These are phyloP conservation scores for Prosopocoilus inquinatus DNA, from an alignment of 2,888 invertebrate genomes.

Conservation along the genomic window DNA sequence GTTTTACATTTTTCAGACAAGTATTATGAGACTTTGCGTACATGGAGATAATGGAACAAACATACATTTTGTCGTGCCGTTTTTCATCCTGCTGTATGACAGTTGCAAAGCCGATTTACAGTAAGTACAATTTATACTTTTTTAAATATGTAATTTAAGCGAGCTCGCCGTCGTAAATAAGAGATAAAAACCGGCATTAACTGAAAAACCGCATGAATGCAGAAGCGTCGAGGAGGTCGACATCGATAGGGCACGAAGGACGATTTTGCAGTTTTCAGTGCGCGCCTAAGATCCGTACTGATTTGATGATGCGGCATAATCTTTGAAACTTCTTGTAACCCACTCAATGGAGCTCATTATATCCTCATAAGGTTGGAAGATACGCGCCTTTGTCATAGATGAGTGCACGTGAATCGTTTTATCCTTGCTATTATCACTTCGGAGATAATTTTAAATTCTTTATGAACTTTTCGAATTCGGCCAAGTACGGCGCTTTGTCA, in stretches of 20 bases:
- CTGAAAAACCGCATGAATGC: too few species aligned
- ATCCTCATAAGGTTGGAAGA: not conserved
- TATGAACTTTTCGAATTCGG: too few species aligned
- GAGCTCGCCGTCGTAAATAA: too few species aligned
- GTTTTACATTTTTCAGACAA: too few species aligned
- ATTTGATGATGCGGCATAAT: constrained; percentile 2
- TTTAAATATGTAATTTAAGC: too few species aligned
- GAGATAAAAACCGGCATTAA: too few species aligned
- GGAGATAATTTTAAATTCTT: too few species aligned
- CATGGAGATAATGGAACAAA: constrained; percentile 1
- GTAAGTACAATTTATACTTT: constrained; percentile 12
- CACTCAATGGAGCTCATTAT: constrained; percentile 3
- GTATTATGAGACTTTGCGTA: not conserved
- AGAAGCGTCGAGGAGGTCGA: too few species aligned
- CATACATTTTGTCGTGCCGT: constrained; percentile 5
- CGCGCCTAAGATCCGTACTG: not conserved
- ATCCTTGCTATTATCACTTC: not conserved
- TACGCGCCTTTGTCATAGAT: not conserved
- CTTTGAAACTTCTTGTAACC: constrained; percentile 1
- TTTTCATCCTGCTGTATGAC: constrained; percentile 19
- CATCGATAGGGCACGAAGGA: too few species aligned
- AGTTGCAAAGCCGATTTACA: constrained; percentile 17
- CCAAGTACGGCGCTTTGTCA: too few species aligned
- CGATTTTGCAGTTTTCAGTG: too few species aligned
- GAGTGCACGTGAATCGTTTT: not conserved